A percentile compares a stretch with the other conserved stretches of the same genome.
phyloP scores from a whole-genome alignment of 2,113 vertebrate genomes.

The Phoenicopterus ruber region DNA sequence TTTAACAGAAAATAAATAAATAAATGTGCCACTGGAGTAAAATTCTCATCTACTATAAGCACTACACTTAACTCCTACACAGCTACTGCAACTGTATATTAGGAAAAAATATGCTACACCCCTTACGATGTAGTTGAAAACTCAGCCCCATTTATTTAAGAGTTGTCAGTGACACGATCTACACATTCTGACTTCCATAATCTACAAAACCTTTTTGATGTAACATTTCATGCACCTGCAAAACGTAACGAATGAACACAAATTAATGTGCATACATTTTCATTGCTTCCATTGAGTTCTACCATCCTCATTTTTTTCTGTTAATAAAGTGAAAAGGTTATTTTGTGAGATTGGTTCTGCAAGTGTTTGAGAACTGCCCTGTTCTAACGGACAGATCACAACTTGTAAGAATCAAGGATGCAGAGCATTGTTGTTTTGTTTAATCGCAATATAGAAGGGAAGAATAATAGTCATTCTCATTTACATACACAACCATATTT shows the following conservation, averaged over 20 bases:
- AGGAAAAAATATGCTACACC: background rate
- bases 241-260: background rate
- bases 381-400: background rate
- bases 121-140: background rate
- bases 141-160: background rate
- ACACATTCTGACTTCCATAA: background rate
- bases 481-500: background rate
- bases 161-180: background rate
- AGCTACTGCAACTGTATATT: background rate
- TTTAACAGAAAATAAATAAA: background rate
- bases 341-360: background rate
- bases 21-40: background rate
- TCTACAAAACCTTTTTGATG: background rate
- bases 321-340: background rate
- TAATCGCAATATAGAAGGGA: background rate
- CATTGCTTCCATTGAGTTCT: background rate
- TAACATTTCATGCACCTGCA: background rate
- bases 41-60: background rate
- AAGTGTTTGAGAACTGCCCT: background rate
- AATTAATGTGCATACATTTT: background rate
- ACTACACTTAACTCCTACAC: background rate
- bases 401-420: background rate
- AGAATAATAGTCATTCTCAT: background rate
- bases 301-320: background rate
- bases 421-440: background rate